Evolutionary conservation across 2,113 vertebrate genomes (phyloP).

Genomic region (Myrmecobius fasciatus): DNA sequence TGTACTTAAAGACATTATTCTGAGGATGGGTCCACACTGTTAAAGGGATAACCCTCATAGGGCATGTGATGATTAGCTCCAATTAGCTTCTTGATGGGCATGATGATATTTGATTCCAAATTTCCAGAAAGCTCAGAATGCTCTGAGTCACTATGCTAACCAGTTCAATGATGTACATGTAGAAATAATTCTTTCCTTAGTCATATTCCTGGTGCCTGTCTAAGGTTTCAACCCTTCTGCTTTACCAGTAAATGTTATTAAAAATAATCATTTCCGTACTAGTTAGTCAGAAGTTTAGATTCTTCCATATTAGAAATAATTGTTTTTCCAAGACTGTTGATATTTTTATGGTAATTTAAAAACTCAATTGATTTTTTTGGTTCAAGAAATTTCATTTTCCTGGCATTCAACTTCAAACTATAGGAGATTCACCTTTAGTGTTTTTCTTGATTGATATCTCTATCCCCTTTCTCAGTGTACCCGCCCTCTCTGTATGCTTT

Average conservation of each 20-base stretch:
- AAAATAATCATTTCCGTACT: constrained; percentile 52
- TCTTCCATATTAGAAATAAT: constrained; percentile 17
- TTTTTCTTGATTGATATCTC: not conserved
- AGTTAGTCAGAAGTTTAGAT: constrained; percentile 30
- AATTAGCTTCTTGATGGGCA: constrained; percentile 68
- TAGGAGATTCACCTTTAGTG: constrained; percentile 31
- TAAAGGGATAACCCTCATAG: not conserved
- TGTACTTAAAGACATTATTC: not conserved
- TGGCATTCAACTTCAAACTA: constrained; percentile 6
- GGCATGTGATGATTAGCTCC: not conserved
- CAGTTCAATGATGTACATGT: constrained; percentile 41
- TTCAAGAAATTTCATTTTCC: not conserved
- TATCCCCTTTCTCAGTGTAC: not conserved
- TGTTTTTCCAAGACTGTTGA: constrained; percentile 41
- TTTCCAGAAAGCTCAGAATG: constrained; percentile 70
- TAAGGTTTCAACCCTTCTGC: constrained; percentile 68
- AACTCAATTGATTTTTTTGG: not conserved
- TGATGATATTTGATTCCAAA: constrained; percentile 65
- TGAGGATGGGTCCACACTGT: not conserved
- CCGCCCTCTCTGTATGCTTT: not conserved
- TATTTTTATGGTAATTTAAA: not conserved
- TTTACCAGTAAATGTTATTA: constrained; percentile 60
- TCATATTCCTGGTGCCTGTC: constrained; percentile 44
- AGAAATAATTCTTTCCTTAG: constrained; percentile 67
- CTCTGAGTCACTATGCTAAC: constrained; percentile 73